These are phyloP conservation scores for Drosophila leontia DNA, from an alignment of 1,140 invertebrate species.

Conservation along the genomic window DNA sequence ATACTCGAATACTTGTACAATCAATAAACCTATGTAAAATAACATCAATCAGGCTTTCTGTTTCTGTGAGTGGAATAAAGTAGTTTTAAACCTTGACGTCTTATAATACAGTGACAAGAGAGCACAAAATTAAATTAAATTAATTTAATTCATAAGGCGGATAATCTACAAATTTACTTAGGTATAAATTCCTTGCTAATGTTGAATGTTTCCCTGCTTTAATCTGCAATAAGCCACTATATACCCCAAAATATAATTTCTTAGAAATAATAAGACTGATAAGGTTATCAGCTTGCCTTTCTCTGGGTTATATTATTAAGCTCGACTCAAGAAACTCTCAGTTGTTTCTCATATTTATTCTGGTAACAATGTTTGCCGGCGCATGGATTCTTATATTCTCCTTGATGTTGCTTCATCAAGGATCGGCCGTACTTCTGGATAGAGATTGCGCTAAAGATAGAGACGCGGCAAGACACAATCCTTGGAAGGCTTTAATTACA, in stretches of 20 bases:
- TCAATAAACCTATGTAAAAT: too few relatives aligned
- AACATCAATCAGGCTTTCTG: too few relatives aligned
- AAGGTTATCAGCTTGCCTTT: conserved; percentile 1
- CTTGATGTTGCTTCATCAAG: not conserved
- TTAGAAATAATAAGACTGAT: not conserved
- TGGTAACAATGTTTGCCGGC: not conserved
- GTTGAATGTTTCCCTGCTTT: not conserved
- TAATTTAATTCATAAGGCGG: too few relatives aligned
- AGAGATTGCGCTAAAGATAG: not conserved
- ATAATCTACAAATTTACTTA: too few relatives aligned
- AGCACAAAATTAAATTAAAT: too few relatives aligned
- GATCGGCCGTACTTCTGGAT: not conserved
- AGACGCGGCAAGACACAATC: not conserved
- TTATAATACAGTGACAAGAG: too few relatives aligned
- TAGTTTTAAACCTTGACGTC: too few relatives aligned
- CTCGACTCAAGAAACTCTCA: not conserved
- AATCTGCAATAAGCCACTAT: not conserved
- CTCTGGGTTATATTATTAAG: not conserved
- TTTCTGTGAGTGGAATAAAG: too few relatives aligned
- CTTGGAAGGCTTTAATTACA: not conserved
- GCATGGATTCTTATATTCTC: not conserved
- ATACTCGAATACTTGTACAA: too few relatives aligned
- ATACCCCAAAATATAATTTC: not conserved
- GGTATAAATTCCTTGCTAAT: too few relatives aligned
- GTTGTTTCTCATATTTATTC: not conserved